These are phyloP conservation scores for Myopa testacea DNA, from an alignment of 2,888 invertebrate species.

Conservation along the genomic window DNA sequence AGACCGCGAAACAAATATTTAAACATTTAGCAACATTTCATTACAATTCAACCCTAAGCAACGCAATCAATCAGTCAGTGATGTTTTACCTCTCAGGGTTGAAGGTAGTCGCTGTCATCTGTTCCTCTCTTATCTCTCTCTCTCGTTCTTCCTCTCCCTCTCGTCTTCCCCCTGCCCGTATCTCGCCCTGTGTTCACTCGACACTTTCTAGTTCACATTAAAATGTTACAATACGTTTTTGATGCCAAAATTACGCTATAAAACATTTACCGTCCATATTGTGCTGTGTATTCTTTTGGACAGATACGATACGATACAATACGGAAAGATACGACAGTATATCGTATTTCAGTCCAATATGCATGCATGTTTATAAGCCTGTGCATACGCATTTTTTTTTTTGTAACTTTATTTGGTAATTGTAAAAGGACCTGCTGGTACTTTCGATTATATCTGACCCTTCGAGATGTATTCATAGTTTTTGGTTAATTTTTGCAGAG, in stretches of 20 bases:
- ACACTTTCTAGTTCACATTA: constrained; percentile 22
- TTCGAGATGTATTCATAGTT: background rate
- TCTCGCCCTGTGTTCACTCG: constrained; percentile 20
- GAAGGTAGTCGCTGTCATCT: constrained; percentile 31
- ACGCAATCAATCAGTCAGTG: background rate
- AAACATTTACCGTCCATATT: constrained; percentile 58
- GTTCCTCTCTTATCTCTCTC: constrained; percentile 41
- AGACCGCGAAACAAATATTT: constrained; percentile 59
- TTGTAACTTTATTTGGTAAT: constrained; percentile 12
- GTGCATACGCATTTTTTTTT: background rate
- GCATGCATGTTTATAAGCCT: constrained; percentile 15
- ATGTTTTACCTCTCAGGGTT: background rate
- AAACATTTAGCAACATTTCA: constrained; percentile 35
- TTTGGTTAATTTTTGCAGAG: constrained; percentile 9
- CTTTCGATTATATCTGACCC: constrained; percentile 37
- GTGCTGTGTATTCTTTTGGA: constrained; percentile 33
- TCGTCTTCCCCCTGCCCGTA: background rate
- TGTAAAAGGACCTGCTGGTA: constrained; percentile 49
- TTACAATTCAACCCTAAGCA: constrained; percentile 1
- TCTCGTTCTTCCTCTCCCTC: constrained; percentile 43
- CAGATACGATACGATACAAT: background rate
- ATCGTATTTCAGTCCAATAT: constrained; percentile 8
- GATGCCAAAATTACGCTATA: constrained; percentile 60
- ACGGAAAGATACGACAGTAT: constrained; percentile 47
- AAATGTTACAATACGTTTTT: constrained; percentile 61